Conservation (phyloP, 2,888 invertebrate species). For the Heterodera filipjevi region DNA sequence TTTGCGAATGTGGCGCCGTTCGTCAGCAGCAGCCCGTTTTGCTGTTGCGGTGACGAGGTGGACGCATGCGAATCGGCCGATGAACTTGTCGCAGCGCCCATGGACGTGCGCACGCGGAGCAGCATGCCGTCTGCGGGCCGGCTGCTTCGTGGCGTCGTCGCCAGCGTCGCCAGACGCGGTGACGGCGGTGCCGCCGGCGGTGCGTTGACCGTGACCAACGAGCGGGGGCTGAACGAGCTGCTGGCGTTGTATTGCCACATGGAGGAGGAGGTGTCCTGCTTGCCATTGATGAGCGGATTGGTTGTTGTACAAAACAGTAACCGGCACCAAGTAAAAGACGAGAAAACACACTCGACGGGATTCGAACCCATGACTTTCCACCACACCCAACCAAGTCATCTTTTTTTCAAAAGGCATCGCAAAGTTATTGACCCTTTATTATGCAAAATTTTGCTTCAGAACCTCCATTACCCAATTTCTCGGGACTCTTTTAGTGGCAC, state of each 20-base stretch:
- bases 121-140: background rate
- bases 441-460: too few relatives aligned
- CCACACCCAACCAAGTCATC: too few relatives aligned
- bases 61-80: slow-evolving; percentile 6
- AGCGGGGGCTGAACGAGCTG: slow-evolving; percentile 61
- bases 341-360: too few relatives aligned
- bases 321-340: too few relatives aligned
- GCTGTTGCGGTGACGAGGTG: background rate
- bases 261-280: slow-evolving; percentile 61
- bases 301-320: background rate
- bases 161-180: background rate
- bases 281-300: background rate
- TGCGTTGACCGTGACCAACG: slow-evolving; percentile 64
- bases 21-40: background rate
- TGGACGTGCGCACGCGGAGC: background rate
- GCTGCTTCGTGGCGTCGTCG: too few relatives aligned
- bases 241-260: slow-evolving; percentile 61
- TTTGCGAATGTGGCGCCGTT: background rate
- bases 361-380: too few relatives aligned
- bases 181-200: slow-evolving; percentile 33
- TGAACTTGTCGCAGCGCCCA: background rate
- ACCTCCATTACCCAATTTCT: too few relatives aligned
- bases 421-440: too few relatives aligned
- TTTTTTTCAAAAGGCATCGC: too few relatives aligned
- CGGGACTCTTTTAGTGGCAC: too few relatives aligned